phyloP scores from a whole-genome alignment of 2,113 vertebrate species.

The Xiphophorus hellerii region DNA sequence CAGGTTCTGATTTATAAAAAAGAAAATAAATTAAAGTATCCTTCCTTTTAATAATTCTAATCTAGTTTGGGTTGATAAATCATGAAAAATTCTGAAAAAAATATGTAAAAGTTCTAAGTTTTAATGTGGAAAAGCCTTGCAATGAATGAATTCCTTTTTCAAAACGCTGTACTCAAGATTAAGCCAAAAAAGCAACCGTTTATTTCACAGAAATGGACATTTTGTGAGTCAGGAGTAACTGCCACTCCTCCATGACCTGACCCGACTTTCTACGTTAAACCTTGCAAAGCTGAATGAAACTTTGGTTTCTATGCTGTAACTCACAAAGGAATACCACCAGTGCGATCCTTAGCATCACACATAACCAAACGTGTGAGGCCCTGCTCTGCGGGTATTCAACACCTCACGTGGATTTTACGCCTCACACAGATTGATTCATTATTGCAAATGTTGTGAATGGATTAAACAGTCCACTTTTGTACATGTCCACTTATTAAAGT shows the following conservation, averaged over 20 bases:
- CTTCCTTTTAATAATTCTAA: no score
- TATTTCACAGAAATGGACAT: neutral
- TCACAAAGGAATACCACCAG: neutral
- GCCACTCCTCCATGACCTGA: conserved; percentile 1
- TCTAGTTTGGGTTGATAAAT: no score
- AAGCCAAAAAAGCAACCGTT: neutral
- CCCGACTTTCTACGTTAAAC: neutral
- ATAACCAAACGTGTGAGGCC: neutral
- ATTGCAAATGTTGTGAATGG: neutral
- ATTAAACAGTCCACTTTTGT: neutral
- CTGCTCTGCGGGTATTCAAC: neutral
- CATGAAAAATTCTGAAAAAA: no score
- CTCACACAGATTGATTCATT: neutral
- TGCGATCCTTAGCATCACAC: neutral
- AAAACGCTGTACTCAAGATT: neutral
- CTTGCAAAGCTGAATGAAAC: neutral
- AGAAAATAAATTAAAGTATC: no score
- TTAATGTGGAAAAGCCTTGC: neutral
- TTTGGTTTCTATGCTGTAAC: neutral
- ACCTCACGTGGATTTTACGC: conserved; percentile 11
- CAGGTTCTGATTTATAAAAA: no score
- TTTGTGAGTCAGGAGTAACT: neutral
- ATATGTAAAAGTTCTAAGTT: neutral
- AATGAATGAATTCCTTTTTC: neutral
- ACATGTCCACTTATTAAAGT: conserved; percentile 5